Evolutionary conservation across 2,113 vertebrate genomes (phyloP).

Genomic region (Psammodynastes pulverulentus): DNA sequence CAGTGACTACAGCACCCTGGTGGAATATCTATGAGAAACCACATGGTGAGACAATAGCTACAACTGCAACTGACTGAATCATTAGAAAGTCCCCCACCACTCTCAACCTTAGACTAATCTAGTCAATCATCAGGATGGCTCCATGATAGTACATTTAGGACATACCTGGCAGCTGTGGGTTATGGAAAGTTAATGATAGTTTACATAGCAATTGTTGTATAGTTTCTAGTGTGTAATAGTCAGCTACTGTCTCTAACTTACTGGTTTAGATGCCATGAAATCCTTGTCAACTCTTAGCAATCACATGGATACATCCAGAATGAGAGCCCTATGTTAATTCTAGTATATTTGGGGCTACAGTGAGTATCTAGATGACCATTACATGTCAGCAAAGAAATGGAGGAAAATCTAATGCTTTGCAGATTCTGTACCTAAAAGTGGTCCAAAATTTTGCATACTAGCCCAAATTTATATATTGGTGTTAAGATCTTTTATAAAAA

Average conservation of each 20-base stretch:
- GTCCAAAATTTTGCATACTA: not conserved
- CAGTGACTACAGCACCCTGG: slow-evolving; percentile 89
- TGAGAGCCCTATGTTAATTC: not conserved
- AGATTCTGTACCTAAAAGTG: not conserved
- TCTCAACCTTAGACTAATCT: not conserved
- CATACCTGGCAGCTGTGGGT: not conserved
- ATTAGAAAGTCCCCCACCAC: not conserved
- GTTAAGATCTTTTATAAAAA: not conserved
- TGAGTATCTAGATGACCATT: not conserved
- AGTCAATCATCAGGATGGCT: not conserved
- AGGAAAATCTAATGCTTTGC: not conserved
- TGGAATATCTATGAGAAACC: slow-evolving; percentile 78
- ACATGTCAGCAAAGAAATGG: not conserved
- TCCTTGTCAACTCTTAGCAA: not conserved
- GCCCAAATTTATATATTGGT: not conserved
- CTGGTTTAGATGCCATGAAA: not conserved
- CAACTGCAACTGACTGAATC: not conserved
- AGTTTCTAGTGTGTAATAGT: not conserved
- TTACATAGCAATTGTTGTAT: not conserved
- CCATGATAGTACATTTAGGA: not conserved
- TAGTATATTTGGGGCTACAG: not conserved
- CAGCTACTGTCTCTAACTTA: not conserved
- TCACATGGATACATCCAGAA: not conserved
- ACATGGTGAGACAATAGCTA: not conserved
- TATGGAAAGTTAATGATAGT: not conserved